These are phyloP conservation scores for Motacilla alba DNA, from an alignment of 2,113 vertebrate species.

Conservation along the genomic window DNA sequence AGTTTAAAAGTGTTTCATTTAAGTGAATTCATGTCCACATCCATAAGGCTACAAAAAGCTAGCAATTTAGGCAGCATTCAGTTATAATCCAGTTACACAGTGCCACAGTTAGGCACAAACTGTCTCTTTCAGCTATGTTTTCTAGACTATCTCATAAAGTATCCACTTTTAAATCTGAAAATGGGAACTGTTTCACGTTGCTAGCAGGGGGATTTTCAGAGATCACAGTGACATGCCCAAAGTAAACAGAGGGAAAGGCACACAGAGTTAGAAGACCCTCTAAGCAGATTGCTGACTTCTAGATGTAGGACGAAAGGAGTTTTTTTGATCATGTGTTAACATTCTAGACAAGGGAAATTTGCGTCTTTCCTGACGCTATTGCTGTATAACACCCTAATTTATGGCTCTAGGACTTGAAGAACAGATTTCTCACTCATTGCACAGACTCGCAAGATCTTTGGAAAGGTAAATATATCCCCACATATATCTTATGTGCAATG, in stretches of 20 bases:
- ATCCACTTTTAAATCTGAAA: background rate
- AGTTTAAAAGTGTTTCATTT: background rate
- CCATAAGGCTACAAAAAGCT: background rate
- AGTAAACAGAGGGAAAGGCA: background rate
- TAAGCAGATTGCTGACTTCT: background rate
- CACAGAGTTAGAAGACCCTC: background rate
- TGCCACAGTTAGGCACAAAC: background rate
- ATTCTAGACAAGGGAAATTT: background rate
- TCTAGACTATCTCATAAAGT: background rate
- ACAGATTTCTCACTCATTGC: background rate
- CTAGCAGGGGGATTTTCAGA: background rate
- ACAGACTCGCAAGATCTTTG: background rate
- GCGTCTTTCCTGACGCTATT: background rate
- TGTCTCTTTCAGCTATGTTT: background rate
- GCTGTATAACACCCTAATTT: background rate
- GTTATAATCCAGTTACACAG: background rate
- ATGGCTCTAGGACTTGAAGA: background rate
- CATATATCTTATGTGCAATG: background rate
- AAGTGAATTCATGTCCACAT: background rate
- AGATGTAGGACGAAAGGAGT: background rate
- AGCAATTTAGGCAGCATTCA: background rate
- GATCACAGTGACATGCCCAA: background rate
- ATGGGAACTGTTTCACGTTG: background rate
- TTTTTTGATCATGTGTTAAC: rapidly evolving
- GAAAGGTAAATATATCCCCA: background rate